phyloP scores from a whole-genome alignment of 2,888 invertebrate species.

The Drosophila demipolita region DNA sequence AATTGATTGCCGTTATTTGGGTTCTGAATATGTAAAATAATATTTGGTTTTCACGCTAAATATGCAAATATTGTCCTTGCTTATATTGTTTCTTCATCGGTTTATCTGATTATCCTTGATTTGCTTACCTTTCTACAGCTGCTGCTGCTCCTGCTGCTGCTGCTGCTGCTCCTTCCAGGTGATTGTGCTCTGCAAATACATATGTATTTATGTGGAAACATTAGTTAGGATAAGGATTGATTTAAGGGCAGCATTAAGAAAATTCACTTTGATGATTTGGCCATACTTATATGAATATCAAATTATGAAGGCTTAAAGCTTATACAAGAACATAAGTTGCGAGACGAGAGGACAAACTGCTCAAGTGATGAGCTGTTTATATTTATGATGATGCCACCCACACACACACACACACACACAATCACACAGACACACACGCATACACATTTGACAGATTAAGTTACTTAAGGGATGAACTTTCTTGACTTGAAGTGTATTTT shows the following conservation, averaged over 20 bases:
- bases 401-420: slow-evolving; percentile 16
- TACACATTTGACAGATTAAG: slow-evolving; percentile 49
- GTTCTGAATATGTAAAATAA: slow-evolving; percentile 36
- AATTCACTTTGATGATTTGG: slow-evolving; percentile 55
- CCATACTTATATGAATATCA: slow-evolving; percentile 69
- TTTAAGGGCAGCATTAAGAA: slow-evolving; percentile 61
- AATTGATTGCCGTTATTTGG: slow-evolving; percentile 55
- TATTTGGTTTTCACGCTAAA: slow-evolving; percentile 32
- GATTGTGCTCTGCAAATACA: slow-evolving; percentile 49
- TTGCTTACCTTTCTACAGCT: slow-evolving; percentile 41
- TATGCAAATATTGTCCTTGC: slow-evolving; percentile 44
- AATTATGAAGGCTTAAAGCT: slow-evolving; percentile 70
- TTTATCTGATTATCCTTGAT: slow-evolving; percentile 12
- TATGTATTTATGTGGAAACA: slow-evolving; percentile 17
- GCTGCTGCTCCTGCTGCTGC: not conserved
- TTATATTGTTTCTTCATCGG: slow-evolving; percentile 24
- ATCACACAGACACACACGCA: not conserved
- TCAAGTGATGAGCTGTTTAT: slow-evolving; percentile 71
- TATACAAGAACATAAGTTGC: slow-evolving; percentile 18
- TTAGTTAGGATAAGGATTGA: slow-evolving; percentile 43
- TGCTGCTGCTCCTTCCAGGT: not conserved
- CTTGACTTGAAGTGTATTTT: slow-evolving; percentile 54
- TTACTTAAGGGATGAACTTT: slow-evolving; percentile 50
- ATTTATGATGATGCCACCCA: slow-evolving; percentile 59
- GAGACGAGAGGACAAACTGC: slow-evolving; percentile 18